Percentiles rank a stretch among this genome's conserved stretches.
These are phyloP conservation scores for Semotilus atromaculatus DNA, from an alignment of 2,797 vertebrate genomes.

Conservation along the genomic window DNA sequence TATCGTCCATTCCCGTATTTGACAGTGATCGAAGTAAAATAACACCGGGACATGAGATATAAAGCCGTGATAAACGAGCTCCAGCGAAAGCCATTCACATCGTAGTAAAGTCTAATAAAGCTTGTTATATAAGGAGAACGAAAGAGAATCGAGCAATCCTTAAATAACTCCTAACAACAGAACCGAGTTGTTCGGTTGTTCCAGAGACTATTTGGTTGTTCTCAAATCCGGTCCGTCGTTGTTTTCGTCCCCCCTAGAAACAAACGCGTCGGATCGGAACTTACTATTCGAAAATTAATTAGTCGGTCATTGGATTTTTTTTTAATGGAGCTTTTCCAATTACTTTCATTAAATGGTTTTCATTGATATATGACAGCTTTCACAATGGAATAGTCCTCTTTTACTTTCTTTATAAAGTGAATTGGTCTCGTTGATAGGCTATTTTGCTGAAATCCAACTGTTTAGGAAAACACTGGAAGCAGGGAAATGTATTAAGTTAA, in stretches of 20 bases:
- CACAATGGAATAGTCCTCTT: background rate
- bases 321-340: no score
- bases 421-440: no score
- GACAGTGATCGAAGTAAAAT: slow-evolving; percentile 54
- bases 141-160: slow-evolving; percentile 45
- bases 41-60: slow-evolving; percentile 36
- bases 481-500: background rate
- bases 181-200: no score
- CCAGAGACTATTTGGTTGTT: no score
- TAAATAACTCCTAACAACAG: slow-evolving; percentile 63
- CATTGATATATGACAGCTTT: background rate
- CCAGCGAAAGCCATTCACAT: slow-evolving; percentile 71
- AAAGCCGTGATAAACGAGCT: slow-evolving; percentile 54
- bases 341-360: background rate
- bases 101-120: slow-evolving; percentile 45
- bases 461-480: background rate
- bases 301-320: background rate
- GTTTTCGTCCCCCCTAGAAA: slow-evolving; percentile 65
- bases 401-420: background rate
- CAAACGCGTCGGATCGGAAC: slow-evolving; percentile 21
- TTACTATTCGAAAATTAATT: background rate
- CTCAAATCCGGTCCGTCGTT: slow-evolving; percentile 59
- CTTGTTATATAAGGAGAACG: background rate
- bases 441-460: background rate
- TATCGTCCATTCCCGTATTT: slow-evolving; percentile 69